Conservation (phyloP, 2,797 vertebrate genomes). For the Emys orbicularis region DNA sequence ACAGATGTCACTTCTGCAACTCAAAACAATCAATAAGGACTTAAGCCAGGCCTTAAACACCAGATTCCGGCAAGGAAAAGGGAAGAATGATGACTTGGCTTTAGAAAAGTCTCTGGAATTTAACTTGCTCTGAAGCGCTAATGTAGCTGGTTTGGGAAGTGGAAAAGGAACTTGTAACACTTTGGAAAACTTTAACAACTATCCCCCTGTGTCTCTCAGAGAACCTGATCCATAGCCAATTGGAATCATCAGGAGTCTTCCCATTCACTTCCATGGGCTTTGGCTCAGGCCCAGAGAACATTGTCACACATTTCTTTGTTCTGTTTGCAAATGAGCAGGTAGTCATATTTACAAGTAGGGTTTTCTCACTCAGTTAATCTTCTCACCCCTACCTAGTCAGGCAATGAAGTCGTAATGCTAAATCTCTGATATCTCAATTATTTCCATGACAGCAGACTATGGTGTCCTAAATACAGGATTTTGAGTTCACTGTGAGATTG, state of each 20-base stretch:
- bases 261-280: not conserved
- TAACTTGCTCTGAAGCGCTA: constrained; percentile 16
- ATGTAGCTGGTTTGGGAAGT: not conserved
- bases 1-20: constrained; percentile 68
- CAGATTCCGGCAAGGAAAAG: constrained; percentile 25
- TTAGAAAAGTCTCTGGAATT: constrained; percentile 23
- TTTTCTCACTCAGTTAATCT: constrained; percentile 36
- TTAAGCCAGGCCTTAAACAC: constrained; percentile 33
- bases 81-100: constrained; percentile 24
- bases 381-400: constrained; percentile 27
- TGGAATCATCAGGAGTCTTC: not conserved
- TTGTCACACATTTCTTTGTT: not conserved
- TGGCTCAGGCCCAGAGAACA: constrained; percentile 1
- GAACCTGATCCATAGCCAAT: not conserved
- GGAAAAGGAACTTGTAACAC: not conserved
- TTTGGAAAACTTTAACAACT: not conserved
- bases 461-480: constrained; percentile 66
- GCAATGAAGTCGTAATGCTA: constrained; percentile 39
- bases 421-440: constrained; percentile 33
- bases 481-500: constrained; percentile 55
- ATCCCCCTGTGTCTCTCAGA: not conserved
- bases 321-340: not conserved
- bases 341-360: not conserved
- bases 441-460: constrained; percentile 70
- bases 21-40: constrained; percentile 58